A percentile compares a stretch with the other conserved stretches of the same genome.
phyloP scores from a whole-genome alignment of 2,797 vertebrate genomes.

The Gymnoscopelus microlampas region DNA sequence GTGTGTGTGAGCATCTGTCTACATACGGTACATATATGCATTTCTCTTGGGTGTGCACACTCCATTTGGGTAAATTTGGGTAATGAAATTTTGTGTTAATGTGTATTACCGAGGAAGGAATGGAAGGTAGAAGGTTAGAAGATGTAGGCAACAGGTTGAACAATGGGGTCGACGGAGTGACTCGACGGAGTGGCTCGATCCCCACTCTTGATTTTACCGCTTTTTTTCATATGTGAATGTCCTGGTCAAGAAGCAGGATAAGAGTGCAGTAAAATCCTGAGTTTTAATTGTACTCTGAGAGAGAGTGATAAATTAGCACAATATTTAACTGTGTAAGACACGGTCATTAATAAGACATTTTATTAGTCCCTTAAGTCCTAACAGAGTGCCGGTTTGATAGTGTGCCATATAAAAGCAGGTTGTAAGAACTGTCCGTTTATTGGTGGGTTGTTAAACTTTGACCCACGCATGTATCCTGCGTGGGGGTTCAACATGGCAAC shows the following conservation, averaged over 20 bases:
- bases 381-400: constrained; percentile 58
- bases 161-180: too few relatives aligned
- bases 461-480: constrained; percentile 56
- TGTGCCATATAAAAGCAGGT: constrained; percentile 62
- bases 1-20: too few relatives aligned
- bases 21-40: too few relatives aligned
- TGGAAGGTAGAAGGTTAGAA: too few relatives aligned
- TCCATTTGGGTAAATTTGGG: too few relatives aligned
- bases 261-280: constrained; percentile 19
- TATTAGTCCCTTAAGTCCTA: constrained; percentile 60
- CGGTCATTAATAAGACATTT: constrained; percentile 61
- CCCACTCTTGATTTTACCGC: background rate
- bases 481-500: constrained; percentile 43
- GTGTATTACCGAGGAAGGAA: too few relatives aligned
- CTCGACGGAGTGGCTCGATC: background rate
- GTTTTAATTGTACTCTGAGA: too few relatives aligned
- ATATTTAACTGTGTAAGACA: background rate
- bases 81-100: too few relatives aligned
- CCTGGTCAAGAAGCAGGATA: constrained; percentile 66
- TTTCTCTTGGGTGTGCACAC: too few relatives aligned
- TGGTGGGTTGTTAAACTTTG: constrained; percentile 71
- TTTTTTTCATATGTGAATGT: constrained; percentile 46
- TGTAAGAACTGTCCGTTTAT: constrained; percentile 64
- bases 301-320: too few relatives aligned
- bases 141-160: too few relatives aligned